A percentile compares a stretch with the other conserved stretches of the same genome.
phyloP scores from a whole-genome alignment of 2,113 vertebrate genomes.

The Leptobrachium leishanense region DNA sequence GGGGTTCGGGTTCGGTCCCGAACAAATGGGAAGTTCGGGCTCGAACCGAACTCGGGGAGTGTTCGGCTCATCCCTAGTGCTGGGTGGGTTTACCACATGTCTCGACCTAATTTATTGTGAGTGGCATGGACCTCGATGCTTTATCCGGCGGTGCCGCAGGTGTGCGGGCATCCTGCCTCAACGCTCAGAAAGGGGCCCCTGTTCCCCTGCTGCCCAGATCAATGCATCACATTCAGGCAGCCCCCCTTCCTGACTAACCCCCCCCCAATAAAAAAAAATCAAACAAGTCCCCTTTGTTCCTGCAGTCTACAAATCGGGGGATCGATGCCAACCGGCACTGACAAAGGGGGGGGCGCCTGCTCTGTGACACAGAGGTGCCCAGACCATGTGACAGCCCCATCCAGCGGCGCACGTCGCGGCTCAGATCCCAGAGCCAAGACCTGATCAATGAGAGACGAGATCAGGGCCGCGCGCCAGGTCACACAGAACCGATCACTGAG shows the following conservation, averaged over 20 bases:
- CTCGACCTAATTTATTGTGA: no score
- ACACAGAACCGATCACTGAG: no score
- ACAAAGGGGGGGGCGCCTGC: neutral
- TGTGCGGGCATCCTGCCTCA: conserved; percentile 25
- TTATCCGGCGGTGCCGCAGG: conserved; percentile 9
- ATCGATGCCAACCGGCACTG: conserved; percentile 13
- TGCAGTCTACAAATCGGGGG: neutral
- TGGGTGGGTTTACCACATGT: no score
- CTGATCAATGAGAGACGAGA: no score
- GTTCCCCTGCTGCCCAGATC: neutral
- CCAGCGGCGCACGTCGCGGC: neutral
- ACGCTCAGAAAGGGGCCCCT: neutral
- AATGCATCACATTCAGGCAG: conserved; percentile 31
- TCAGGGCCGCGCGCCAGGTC: no score
- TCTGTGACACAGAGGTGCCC: neutral
- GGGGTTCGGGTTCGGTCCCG: no score
- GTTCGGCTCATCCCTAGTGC: no score
- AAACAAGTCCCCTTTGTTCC: conserved; percentile 30
- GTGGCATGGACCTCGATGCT: no score
- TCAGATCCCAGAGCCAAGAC: no score
- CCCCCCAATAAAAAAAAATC: neutral
- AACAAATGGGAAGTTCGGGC: no score
- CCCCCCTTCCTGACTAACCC: neutral
- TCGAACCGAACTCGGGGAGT: no score
- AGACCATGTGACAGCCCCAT: neutral